Evolutionary conservation across 2,888 invertebrate genomes (phyloP).

Genomic region (Smittia aterrima): DNA sequence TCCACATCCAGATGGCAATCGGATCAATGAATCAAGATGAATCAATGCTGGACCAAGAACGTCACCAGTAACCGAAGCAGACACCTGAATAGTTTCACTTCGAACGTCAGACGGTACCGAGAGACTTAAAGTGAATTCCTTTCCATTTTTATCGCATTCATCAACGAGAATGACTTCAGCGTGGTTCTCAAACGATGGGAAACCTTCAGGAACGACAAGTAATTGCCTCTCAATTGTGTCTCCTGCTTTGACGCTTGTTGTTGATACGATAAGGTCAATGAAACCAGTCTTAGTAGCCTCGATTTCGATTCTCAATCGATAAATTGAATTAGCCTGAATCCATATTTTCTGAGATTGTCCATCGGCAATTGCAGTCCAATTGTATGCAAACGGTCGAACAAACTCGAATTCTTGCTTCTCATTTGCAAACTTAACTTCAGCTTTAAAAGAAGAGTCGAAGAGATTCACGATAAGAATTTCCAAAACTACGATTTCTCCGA

Average conservation of each 20-base stretch:
- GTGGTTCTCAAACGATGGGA: background rate
- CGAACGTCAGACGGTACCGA: background rate
- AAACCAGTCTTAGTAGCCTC: background rate
- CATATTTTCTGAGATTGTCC: background rate
- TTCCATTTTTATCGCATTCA: background rate
- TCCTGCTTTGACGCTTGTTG: background rate
- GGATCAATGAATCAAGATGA: conserved; percentile 66
- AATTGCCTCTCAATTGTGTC: conserved; percentile 23
- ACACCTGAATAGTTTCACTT: background rate
- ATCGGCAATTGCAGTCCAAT: background rate
- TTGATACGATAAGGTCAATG: background rate
- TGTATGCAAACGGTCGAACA: background rate
- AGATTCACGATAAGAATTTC: conserved; percentile 20
- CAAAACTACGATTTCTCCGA: background rate
- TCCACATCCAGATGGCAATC: conserved; percentile 73
- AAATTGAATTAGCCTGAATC: background rate
- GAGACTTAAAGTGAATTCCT: background rate
- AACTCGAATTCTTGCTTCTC: background rate
- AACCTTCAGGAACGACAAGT: background rate
- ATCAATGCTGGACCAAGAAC: conserved; percentile 65
- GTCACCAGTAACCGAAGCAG: conserved; percentile 62
- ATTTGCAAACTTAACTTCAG: background rate
- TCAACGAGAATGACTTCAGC: background rate
- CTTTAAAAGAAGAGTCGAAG: background rate
- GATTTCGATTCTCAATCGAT: conserved; percentile 20